Percentiles rank a stretch among this genome's conserved stretches.
These are phyloP conservation scores for Amiota communis DNA, from an alignment of 2,888 invertebrate species.

Conservation along the genomic window DNA sequence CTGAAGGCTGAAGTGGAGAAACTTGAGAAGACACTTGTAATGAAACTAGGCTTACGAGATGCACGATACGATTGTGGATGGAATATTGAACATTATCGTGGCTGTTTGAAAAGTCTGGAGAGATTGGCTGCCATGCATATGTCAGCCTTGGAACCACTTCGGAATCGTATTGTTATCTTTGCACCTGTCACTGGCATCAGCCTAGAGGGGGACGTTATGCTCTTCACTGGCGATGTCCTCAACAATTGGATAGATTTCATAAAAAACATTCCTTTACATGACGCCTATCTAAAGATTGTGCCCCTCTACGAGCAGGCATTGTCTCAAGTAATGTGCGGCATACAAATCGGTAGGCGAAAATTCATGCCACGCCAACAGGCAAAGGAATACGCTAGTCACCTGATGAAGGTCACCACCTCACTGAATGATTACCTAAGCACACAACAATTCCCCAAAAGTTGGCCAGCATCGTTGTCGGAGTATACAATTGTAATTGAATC, in stretches of 20 bases:
- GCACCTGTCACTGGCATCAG: slow-evolving; percentile 93
- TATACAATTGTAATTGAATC: slow-evolving; percentile 80
- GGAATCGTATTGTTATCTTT: slow-evolving; percentile 86
- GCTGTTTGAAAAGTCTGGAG: slow-evolving; percentile 89
- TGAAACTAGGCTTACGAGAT: slow-evolving; percentile 76
- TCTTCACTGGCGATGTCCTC: slow-evolving; percentile 93
- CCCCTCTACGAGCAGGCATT: slow-evolving; percentile 89
- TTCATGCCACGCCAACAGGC: slow-evolving; percentile 94
- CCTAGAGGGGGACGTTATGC: slow-evolving; percentile 89
- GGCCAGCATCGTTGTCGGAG: slow-evolving; percentile 82
- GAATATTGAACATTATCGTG: slow-evolving; percentile 91
- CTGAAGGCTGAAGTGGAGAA: slow-evolving; percentile 83
- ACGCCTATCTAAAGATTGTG: slow-evolving; percentile 81
- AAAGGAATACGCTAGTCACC: slow-evolving; percentile 86
- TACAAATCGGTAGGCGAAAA: slow-evolving; percentile 89
- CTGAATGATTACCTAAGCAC: slow-evolving; percentile 83
- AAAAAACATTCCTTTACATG: slow-evolving; percentile 85
- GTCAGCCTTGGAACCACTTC: slow-evolving; percentile 79
- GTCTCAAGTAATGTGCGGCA: slow-evolving; percentile 86
- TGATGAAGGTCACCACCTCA: slow-evolving; percentile 88
- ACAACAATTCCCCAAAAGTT: slow-evolving; percentile 80
- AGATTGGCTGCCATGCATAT: slow-evolving; percentile 84
- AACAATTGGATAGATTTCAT: slow-evolving; percentile 94
- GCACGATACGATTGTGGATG: slow-evolving; percentile 88
- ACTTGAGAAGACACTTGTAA: slow-evolving; percentile 64